Percentiles rank a stretch among this genome's conserved stretches.
These are phyloP conservation scores for Notocelia uddmanniana DNA, from an alignment of 2,888 invertebrate species.

Conservation along the genomic window DNA sequence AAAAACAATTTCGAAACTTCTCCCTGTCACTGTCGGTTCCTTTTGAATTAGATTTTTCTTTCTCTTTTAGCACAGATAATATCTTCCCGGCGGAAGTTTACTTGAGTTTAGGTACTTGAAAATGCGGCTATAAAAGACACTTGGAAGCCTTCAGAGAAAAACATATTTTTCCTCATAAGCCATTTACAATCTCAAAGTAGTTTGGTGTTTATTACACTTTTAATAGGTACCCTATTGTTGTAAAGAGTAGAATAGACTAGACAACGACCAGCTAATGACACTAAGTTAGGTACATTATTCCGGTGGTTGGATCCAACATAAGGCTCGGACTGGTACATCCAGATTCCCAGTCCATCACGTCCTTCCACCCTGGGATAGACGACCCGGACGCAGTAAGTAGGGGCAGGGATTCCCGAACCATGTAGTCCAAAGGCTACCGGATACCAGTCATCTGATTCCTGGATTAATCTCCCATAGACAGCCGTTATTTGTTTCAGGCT, in stretches of 20 bases:
- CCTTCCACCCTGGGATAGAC: too few relatives aligned
- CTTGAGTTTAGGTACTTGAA: constrained; percentile 32
- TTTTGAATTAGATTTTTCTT: constrained; percentile 63
- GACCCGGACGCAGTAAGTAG: too few relatives aligned
- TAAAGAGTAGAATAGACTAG: neutral
- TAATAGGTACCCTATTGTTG: neutral
- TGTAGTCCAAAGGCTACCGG: too few relatives aligned
- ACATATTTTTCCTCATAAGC: constrained; percentile 21
- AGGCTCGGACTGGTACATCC: neutral
- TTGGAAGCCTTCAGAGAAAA: constrained; percentile 19
- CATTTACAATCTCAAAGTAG: neutral
- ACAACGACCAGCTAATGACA: neutral
- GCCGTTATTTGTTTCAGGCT: neutral
- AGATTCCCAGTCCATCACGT: too few relatives aligned
- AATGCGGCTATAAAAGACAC: constrained; percentile 23
- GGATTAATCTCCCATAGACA: neutral
- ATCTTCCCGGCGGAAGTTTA: constrained; percentile 46
- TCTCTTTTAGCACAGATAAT: constrained; percentile 51
- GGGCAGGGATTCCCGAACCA: too few relatives aligned
- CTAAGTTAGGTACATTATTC: neutral
- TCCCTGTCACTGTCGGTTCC: constrained; percentile 53
- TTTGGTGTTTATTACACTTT: too few relatives aligned
- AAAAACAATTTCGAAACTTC: constrained; percentile 69
- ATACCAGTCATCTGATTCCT: too few relatives aligned
- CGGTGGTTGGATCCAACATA: neutral